Percentiles rank a stretch among this genome's conserved stretches.
Conservation (phyloP, 2,888 invertebrate species). For the Lithophane leautieri region DNA sequence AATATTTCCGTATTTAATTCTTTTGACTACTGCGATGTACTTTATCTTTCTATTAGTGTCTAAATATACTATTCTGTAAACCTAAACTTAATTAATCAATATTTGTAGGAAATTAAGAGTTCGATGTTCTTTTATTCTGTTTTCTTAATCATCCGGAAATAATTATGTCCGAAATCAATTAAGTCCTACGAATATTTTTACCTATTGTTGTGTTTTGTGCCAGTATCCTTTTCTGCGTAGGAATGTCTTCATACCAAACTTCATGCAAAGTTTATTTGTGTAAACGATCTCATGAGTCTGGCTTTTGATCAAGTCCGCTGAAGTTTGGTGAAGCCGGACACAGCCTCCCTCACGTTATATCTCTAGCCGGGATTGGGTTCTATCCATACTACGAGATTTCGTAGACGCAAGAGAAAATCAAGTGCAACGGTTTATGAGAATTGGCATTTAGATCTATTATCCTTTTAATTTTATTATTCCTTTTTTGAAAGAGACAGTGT, state of each 20-base stretch:
- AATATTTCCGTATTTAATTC: not conserved
- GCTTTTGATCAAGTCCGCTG: conserved; percentile 27
- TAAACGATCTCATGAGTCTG: conserved; percentile 5
- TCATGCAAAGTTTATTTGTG: not conserved
- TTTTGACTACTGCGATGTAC: not conserved
- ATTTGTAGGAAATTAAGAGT: not conserved
- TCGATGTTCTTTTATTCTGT: not conserved
- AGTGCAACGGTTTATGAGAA: not conserved
- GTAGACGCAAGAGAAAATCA: conserved; percentile 8
- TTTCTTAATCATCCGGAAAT: not conserved
- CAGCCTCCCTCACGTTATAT: conserved; percentile 11
- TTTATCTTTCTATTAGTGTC: too few relatives aligned
- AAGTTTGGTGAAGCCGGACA: conserved; percentile 71
- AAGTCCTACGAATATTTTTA: not conserved
- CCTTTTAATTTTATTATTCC: not conserved
- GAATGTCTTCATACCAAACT: conserved; percentile 17
- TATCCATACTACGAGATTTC: conserved; percentile 2
- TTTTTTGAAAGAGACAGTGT: not conserved
- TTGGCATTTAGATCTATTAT: not conserved
- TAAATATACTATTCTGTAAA: not conserved
- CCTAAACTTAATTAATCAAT: not conserved
- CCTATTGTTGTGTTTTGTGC: not conserved
- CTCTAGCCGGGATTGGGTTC: not conserved
- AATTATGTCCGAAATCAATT: not conserved
- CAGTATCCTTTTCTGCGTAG: not conserved